Percentiles rank a stretch among this genome's conserved stretches.
These are phyloP conservation scores for Callyntrura sp. DNA, from an alignment of 2,888 invertebrate species.

Conservation along the genomic window DNA sequence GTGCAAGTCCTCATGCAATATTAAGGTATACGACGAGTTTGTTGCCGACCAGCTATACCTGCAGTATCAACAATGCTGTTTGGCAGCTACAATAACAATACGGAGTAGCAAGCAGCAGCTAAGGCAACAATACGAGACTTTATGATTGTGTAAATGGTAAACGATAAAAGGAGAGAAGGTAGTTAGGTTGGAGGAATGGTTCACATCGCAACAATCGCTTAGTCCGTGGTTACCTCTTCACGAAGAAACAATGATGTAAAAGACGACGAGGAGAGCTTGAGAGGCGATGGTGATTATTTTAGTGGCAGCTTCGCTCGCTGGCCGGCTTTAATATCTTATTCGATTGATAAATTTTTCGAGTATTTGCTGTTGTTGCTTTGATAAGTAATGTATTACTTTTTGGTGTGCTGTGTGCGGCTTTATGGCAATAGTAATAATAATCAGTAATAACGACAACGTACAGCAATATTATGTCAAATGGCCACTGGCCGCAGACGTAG, in stretches of 20 bases:
- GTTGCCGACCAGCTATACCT: background rate
- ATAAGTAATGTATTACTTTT: background rate
- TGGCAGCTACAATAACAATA: constrained; percentile 53
- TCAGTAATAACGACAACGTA: constrained; percentile 31
- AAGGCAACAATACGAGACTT: constrained; percentile 36
- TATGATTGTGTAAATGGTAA: constrained; percentile 64
- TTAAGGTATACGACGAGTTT: background rate
- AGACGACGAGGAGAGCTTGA: background rate
- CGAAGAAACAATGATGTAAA: constrained; percentile 75
- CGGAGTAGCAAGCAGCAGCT: background rate
- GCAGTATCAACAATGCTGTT: background rate
- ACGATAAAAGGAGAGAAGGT: constrained; percentile 44
- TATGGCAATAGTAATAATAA: background rate
- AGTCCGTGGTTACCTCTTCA: constrained; percentile 73
- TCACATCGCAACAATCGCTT: constrained; percentile 73
- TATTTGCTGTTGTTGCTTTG: background rate
- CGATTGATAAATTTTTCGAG: background rate
- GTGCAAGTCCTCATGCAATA: constrained; percentile 23
- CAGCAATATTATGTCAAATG: constrained; percentile 35
- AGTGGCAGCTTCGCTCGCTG: background rate
- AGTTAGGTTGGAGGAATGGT: constrained; percentile 63
- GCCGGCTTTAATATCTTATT: constrained; percentile 26
- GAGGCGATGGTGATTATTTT: constrained; percentile 2
- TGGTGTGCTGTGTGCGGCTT: constrained; percentile 31
- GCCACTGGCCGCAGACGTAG: constrained; percentile 19